These are phyloP conservation scores for Eupithecia subfuscata DNA, from an alignment of 2,888 invertebrate species.

Conservation along the genomic window DNA sequence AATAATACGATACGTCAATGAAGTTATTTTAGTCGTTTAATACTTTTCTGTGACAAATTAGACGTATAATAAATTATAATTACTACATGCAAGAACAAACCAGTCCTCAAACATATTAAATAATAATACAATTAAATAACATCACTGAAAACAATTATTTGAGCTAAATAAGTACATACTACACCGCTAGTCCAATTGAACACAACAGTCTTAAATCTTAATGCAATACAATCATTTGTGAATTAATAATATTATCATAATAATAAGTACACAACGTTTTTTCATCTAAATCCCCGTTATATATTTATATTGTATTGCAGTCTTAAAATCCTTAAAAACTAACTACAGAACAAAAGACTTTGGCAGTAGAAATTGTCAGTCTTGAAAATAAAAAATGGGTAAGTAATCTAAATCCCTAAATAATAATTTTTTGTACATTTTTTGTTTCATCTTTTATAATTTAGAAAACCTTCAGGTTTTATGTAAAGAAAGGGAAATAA, in stretches of 20 bases:
- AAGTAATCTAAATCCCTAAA: neutral
- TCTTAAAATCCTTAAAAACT: neutral
- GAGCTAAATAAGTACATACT: neutral
- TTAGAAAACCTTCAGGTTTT: neutral
- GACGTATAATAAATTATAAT: neutral
- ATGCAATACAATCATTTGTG: neutral
- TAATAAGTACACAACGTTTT: neutral
- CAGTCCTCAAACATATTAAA: neutral
- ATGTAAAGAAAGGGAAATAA: neutral
- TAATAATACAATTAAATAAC: neutral
- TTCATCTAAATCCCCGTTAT: neutral
- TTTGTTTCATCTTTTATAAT: neutral
- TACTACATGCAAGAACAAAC: neutral
- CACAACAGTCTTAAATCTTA: neutral
- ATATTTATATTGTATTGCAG: neutral
- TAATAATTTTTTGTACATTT: constrained; percentile 1
- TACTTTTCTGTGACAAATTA: neutral
- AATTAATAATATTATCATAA: neutral
- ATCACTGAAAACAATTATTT: neutral
- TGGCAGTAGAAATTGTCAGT: constrained; percentile 11
- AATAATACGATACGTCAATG: neutral
- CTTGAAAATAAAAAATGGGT: neutral
- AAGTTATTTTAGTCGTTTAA: neutral
- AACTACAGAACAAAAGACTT: constrained; percentile 14
- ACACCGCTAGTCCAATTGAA: neutral